Evolutionary conservation across 2,113 vertebrate genomes (phyloP).

Genomic region (Cyphomyrus discorhynchus): DNA sequence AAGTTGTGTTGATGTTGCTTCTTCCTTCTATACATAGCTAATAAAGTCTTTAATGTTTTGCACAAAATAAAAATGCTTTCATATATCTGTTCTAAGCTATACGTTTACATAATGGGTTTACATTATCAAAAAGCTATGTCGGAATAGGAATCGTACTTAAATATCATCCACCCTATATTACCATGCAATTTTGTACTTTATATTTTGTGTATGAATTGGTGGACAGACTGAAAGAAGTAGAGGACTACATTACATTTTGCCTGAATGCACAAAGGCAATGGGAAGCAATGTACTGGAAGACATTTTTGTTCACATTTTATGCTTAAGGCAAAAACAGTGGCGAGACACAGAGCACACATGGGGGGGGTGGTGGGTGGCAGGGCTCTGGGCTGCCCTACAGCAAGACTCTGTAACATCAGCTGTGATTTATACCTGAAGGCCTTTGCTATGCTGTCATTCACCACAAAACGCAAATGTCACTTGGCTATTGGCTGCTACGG

Average conservation of each 20-base stretch:
- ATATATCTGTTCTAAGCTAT: neutral
- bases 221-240: neutral
- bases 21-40: neutral
- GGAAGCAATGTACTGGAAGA: neutral
- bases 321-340: neutral
- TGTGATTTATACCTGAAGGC: neutral
- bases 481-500: neutral
- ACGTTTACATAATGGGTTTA: neutral
- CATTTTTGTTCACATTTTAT: neutral
- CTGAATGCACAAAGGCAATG: constrained; percentile 3
- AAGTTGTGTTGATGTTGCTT: neutral
- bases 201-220: neutral
- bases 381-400: neutral
- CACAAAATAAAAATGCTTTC: neutral
- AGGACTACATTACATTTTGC: neutral
- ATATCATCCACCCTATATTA: neutral
- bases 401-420: neutral
- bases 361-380: neutral
- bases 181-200: neutral
- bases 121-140: neutral
- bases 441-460: neutral
- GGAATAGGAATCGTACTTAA: neutral
- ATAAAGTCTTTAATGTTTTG: neutral
- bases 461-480: neutral
- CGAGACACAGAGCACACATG: neutral